Evolutionary conservation across 1,140 invertebrate species (phyloP).

Genomic region (Rhysida immarginata): DNA sequence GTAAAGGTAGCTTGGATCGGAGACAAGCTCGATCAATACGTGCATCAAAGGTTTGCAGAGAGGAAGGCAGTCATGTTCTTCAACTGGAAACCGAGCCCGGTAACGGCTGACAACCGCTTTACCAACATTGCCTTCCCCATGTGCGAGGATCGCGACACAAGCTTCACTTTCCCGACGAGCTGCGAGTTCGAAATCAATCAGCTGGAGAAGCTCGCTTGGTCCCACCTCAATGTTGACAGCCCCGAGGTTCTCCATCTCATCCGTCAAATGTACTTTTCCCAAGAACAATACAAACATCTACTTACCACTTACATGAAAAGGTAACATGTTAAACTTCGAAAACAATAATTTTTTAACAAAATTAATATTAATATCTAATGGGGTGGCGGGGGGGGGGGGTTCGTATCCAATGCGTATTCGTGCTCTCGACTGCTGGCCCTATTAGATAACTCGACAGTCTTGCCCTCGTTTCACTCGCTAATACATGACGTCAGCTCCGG

Average conservation of each 20-base stretch:
- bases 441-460: too few relatives aligned
- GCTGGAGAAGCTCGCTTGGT: conserved; percentile 49
- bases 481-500: too few relatives aligned
- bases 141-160: conserved; percentile 20
- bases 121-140: conserved; percentile 33
- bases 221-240: conserved; percentile 31
- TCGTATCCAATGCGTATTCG: too few relatives aligned
- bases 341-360: too few relatives aligned
- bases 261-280: conserved; percentile 38
- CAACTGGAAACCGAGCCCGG: conserved; percentile 46
- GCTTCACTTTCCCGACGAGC: conserved; percentile 3
- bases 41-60: conserved; percentile 10
- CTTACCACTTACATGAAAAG: too few relatives aligned
- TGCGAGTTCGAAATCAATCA: conserved; percentile 48
- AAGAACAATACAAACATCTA: conserved; percentile 37
- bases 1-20: conserved; percentile 25
- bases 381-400: too few relatives aligned
- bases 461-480: too few relatives aligned
- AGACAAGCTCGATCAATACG: conserved; percentile 17
- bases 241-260: conserved; percentile 32
- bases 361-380: too few relatives aligned
- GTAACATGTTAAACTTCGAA: too few relatives aligned
- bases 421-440: too few relatives aligned
- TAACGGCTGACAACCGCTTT: conserved; percentile 30
- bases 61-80: conserved; percentile 42